Evolutionary conservation across 2,113 vertebrate genomes (phyloP), one percentile per base, ranked within the genome.

Genomic region (Stictonetta naevosa): DNA sequence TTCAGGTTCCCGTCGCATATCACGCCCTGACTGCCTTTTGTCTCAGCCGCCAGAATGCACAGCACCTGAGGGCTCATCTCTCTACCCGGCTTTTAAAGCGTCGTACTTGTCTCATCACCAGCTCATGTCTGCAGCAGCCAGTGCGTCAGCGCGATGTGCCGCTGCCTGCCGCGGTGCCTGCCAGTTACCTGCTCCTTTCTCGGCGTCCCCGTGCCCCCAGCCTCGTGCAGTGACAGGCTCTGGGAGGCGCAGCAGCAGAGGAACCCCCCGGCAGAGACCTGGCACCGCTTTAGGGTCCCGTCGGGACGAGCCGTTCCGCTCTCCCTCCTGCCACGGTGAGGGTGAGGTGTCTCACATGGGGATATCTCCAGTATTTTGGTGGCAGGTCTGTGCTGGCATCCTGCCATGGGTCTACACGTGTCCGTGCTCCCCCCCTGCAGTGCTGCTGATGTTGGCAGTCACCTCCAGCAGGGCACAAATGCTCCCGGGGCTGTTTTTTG

Each of bases 401-500:
- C 67, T 0, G 0, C 12, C 58, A 19, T 22, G 53, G 58, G 67
- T 63, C 53, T 44, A 62, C 36, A 13, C 26, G 1, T 4, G 4
- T n/a, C 22, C 52, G 20, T 0, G 16, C 25, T 36, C 14, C 25
- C 17, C 40, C 36, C 26, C 38, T 40, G 25, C 11, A 40, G 17
- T 5, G 21, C 16, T 1, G 0, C 53, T 60, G 0, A 0, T 7
- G 33, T 38, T 76, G 83, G 50, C 0, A 0, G 14, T 13, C 62
- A 34, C 33, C 11, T 46, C 18, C n/a, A 63, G 48, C 48, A 75
- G 4, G 13, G n/a, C n/a, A 64, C 12, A 63, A 77, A 59, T 6
- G 12, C 4, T 3, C 3, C 26, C 1, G 0, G 16, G 26, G 31
- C 36, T 4, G 5, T 25, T 33, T 83, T 83, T 48, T 36, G 31